Percentiles rank a stretch among this genome's conserved stretches.
Evolutionary conservation across 2,888 invertebrate species (phyloP).

Genomic region (Morinoia aosen): DNA sequence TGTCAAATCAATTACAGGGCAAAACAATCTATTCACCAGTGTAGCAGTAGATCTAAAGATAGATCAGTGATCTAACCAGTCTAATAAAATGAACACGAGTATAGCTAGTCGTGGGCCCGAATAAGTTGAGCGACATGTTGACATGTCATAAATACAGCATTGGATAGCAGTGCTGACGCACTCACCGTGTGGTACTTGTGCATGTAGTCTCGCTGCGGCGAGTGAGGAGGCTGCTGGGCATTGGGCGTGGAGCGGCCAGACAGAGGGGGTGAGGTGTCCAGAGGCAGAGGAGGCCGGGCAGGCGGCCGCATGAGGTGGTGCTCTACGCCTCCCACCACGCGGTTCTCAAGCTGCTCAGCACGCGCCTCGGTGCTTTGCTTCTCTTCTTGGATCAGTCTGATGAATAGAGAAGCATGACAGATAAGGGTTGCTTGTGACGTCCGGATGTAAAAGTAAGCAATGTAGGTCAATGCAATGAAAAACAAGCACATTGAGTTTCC

Average conservation of each 20-base stretch:
- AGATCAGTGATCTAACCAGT: too few relatives aligned
- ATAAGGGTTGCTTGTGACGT: not conserved
- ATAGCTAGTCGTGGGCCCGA: too few relatives aligned
- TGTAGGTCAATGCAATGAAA: not conserved
- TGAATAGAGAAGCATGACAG: not conserved
- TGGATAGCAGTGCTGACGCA: slow-evolving; percentile 66
- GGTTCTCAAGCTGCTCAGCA: slow-evolving; percentile 96
- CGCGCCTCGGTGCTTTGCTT: slow-evolving; percentile 96
- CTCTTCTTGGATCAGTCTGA: slow-evolving; percentile 85
- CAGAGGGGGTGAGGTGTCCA: slow-evolving; percentile 69
- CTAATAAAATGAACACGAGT: too few relatives aligned
- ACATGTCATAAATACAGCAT: too few relatives aligned
- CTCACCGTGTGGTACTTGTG: slow-evolving; percentile 98
- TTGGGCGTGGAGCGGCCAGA: slow-evolving; percentile 86
- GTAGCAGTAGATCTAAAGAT: too few relatives aligned
- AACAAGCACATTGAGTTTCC: not conserved
- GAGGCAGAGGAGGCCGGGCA: slow-evolving; percentile 77
- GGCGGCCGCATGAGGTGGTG: slow-evolving; percentile 70
- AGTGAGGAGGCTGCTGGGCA: slow-evolving; percentile 83
- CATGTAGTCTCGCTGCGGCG: slow-evolving; percentile 85
- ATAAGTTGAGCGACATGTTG: too few relatives aligned
- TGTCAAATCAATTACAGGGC: too few relatives aligned
- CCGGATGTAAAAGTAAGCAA: not conserved
- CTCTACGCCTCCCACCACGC: slow-evolving; percentile 96
- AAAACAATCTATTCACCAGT: too few relatives aligned